Percentiles rank a stretch among this genome's conserved stretches.
phyloP scores from a whole-genome alignment of 2,113 vertebrate species.

The Sinocyclocheilus maitianheensis region DNA sequence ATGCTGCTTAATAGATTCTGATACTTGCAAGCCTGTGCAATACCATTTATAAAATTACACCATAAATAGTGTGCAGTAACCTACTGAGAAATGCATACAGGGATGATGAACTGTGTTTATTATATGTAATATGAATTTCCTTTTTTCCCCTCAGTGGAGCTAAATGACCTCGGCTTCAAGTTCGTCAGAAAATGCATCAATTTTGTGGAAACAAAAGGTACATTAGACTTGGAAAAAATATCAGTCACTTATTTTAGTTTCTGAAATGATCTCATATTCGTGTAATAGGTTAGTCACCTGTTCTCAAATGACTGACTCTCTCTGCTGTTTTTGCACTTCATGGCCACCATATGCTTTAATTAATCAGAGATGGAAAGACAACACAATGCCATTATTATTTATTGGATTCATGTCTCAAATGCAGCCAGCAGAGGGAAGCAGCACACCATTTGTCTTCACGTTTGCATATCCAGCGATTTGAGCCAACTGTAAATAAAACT shows the following conservation, averaged over 20 bases:
- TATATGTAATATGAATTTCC: conserved; percentile 13
- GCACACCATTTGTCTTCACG: neutral
- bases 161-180: conserved; percentile 94
- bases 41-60: neutral
- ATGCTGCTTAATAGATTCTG: neutral
- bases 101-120: conserved; percentile 10
- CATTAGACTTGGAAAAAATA: neutral
- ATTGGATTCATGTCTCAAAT: neutral
- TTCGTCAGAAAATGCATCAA: conserved; percentile 96
- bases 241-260: neutral
- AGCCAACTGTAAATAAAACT: conserved; percentile 24
- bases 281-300: neutral
- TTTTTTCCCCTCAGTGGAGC: conserved; percentile 81
- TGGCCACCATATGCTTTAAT: conserved; percentile 27
- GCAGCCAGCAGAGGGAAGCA: conserved; percentile 41
- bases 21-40: conserved; percentile 2
- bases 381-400: neutral
- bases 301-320: neutral
- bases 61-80: conserved; percentile 24
- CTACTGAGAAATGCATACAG: neutral
- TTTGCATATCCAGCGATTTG: neutral
- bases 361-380: neutral
- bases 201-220: conserved; percentile 90
- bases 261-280: neutral
- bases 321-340: neutral